Conservation (phyloP, 1,140 invertebrate species). For the Pomacea maculata region DNA sequence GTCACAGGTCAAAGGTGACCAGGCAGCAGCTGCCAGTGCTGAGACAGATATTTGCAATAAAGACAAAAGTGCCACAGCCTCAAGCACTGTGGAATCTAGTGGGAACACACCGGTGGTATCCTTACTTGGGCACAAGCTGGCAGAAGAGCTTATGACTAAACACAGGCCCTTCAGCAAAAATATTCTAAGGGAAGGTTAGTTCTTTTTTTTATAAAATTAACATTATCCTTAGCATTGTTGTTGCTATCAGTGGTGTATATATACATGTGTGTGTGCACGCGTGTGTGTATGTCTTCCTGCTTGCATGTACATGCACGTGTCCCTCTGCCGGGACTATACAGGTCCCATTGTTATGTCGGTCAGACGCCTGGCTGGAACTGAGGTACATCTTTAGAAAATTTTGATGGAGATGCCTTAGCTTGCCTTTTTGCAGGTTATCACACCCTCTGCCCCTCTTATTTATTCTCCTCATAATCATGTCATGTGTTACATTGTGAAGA, state of each 20-base stretch:
- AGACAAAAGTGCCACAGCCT: too few species aligned
- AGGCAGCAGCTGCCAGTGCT: constrained; percentile 19
- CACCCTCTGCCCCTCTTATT: too few species aligned
- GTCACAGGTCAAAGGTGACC: constrained; percentile 37
- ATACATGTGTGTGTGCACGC: neutral
- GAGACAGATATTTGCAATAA: too few species aligned
- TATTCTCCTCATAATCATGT: too few species aligned
- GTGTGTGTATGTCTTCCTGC: neutral
- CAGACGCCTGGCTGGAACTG: too few species aligned
- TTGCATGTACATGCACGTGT: neutral
- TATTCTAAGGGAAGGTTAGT: constrained; percentile 54
- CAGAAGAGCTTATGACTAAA: constrained; percentile 48
- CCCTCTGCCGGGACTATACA: too few species aligned
- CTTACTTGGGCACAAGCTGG: neutral
- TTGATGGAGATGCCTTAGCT: too few species aligned
- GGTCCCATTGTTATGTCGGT: too few species aligned
- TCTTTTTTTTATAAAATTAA: neutral
- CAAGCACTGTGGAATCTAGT: too few species aligned
- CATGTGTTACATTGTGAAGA: too few species aligned
- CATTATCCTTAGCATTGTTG: neutral
- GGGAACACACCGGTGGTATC: neutral
- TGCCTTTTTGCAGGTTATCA: too few species aligned
- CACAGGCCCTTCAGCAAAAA: constrained; percentile 51
- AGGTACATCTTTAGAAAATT: too few species aligned
- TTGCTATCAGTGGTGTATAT: neutral